Conservation (phyloP, 2,888 invertebrate species). For the Ecdyonurus torrentis region DNA sequence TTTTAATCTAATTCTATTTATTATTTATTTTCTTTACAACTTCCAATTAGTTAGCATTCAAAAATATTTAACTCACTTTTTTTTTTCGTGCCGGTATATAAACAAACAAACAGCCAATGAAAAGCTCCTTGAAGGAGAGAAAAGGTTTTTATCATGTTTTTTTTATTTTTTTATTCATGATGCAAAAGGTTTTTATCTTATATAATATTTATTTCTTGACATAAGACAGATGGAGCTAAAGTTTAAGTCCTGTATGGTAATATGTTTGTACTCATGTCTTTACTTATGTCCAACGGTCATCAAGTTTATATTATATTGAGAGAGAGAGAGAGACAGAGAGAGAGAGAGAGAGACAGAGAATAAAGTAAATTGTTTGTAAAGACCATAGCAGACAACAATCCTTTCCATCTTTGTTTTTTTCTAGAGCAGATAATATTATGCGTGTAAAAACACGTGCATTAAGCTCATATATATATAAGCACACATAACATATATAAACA, state of each 20-base stretch:
- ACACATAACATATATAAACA: background rate
- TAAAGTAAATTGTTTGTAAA: too few species aligned
- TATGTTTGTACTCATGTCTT: constrained; percentile 2
- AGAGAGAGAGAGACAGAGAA: too few species aligned
- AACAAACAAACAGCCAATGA: background rate
- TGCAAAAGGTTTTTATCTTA: too few species aligned
- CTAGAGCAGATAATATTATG: background rate
- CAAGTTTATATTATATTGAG: background rate
- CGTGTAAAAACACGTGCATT: background rate
- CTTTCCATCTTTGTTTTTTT: too few species aligned
- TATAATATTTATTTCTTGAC: background rate
- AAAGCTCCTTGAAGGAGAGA: background rate
- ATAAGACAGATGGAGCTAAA: constrained; percentile 1
- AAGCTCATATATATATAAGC: too few species aligned
- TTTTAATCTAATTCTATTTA: too few species aligned
- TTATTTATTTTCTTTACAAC: background rate
- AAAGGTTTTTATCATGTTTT: background rate
- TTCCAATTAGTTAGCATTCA: background rate
- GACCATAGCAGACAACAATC: too few species aligned
- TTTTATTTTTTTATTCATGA: too few species aligned
- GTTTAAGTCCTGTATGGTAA: background rate
- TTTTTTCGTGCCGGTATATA: background rate
- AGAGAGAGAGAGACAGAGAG: too few species aligned
- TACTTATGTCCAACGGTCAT: constrained; percentile 1
- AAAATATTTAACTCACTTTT: background rate